Conservation (phyloP, 2,113 vertebrate genomes). For the Tonatia bakeri region DNA sequence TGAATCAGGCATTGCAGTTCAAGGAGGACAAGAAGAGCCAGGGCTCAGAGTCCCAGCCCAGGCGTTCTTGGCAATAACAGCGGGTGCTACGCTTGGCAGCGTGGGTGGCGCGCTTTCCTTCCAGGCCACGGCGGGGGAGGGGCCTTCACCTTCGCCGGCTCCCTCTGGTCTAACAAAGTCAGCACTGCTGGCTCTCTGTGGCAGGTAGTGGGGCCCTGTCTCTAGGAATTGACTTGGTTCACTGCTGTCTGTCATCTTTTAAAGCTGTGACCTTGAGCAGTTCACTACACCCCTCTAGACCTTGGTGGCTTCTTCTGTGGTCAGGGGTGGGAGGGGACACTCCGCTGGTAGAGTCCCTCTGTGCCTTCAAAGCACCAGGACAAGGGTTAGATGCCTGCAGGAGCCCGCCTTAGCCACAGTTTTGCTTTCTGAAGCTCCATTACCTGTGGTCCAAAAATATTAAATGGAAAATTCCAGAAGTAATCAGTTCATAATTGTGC, state of each 20-base stretch:
- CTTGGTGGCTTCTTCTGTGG: not conserved
- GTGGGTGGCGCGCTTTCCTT: not conserved
- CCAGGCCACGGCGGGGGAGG: fast-evolving
- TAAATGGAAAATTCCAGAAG: not conserved
- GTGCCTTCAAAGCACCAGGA: not conserved
- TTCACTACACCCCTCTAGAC: not conserved
- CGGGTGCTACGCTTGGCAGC: fast-evolving
- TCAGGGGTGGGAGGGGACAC: not conserved
- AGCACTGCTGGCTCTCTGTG: not conserved
- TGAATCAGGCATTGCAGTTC: not conserved
- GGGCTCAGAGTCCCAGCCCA: not conserved
- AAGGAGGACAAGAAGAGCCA: not conserved
- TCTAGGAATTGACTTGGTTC: not conserved
- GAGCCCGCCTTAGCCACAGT: not conserved
- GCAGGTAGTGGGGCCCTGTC: not conserved
- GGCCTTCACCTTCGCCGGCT: not conserved
- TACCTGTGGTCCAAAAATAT: not conserved
- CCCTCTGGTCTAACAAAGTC: not conserved
- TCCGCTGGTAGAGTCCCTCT: not conserved
- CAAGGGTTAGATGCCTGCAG: not conserved
- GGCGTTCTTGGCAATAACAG: too few species aligned
- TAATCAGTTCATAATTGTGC: not conserved
- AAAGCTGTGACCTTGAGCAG: not conserved
- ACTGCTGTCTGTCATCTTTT: not conserved
- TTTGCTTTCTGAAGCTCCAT: not conserved